Evolutionary conservation across 1,140 invertebrate species (phyloP), one percentile per base, ranked within the genome.

Genomic region (Chironomus tepperi): DNA sequence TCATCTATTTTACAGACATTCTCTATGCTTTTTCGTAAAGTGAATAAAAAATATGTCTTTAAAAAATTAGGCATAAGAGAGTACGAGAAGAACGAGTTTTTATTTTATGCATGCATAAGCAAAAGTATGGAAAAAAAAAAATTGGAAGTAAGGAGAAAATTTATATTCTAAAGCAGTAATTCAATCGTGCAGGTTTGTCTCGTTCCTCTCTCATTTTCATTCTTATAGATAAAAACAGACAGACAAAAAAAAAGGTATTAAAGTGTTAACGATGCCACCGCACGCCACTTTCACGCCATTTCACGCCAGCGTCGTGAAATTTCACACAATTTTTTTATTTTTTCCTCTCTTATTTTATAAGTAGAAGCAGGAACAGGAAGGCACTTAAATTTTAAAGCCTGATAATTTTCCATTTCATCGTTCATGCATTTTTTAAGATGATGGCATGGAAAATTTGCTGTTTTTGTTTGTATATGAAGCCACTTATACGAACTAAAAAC

Each of bases 381-480:
- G n/a, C n/a, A 57, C 47, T 57, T 57, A 57, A 57, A 57, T 57
- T 57, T 57, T 57, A 57, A 57, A 57, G 47, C 47, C 47, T 57
- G 47, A 57, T 57, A 57, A 57, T 57, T 57, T 57, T 57, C 47
- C 47, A 57, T 57, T n/a, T 57, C 47, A 47, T 47, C 43, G 43
- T 47, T 47, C 43, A 47, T 47, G 12, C 47, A 57, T 57, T 57
- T 57, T 57, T 57, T 15, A 57, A 57, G 47, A 34, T 34, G 24
- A 34, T 34, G 24, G 24, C 24, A 34, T 34, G 24, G 24, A n/a
- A 57, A 57, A 57, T 57, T 57, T 57, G 10, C 47, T n/a, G n/a
- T n/a, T n/a, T n/a, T n/a, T n/a, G n/a, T n/a, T n/a, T n/a, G n/a
- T n/a, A n/a, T n/a, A n/a, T n/a, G n/a, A n/a, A n/a, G n/a, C n/a